These are phyloP conservation scores for Campoletis sonorensis DNA, from an alignment of 1,140 invertebrate genomes.

Conservation along the genomic window DNA sequence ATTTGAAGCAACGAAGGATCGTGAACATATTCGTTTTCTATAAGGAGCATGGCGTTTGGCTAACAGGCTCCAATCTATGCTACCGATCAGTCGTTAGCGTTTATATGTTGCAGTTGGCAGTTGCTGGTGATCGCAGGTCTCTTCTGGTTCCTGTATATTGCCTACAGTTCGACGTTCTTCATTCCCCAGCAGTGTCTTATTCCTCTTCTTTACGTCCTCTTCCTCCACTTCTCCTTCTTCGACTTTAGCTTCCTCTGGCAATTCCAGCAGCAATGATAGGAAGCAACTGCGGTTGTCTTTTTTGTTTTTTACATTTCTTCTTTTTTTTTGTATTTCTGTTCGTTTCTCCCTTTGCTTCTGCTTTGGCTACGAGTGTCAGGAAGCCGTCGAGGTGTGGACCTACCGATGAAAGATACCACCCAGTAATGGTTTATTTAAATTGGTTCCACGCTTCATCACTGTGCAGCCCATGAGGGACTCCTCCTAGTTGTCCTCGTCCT, in stretches of 20 bases:
- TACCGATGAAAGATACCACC: conserved; percentile 64
- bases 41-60: conserved; percentile 65
- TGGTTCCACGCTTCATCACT: conserved; percentile 51
- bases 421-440: conserved; percentile 69
- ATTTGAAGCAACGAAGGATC: conserved; percentile 56
- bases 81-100: conserved; percentile 65
- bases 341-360: conserved; percentile 28
- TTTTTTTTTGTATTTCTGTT: conserved; percentile 16
- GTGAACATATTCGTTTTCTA: conserved; percentile 66
- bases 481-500: conserved; percentile 22
- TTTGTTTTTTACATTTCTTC: too few species aligned
- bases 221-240: not conserved
- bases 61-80: conserved; percentile 63
- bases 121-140: conserved; percentile 21
- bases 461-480: conserved; percentile 17
- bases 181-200: conserved; percentile 6
- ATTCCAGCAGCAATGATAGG: conserved; percentile 28
- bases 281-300: not conserved
- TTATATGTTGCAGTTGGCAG: conserved; percentile 59
- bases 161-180: conserved; percentile 22
- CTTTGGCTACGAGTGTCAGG: conserved; percentile 58
- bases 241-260: conserved; percentile 16
- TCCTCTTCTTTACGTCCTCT: conserved; percentile 1
- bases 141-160: conserved; percentile 28
- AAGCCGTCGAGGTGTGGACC: conserved; percentile 60